A percentile compares a stretch with the other conserved stretches of the same genome.
phyloP scores from a whole-genome alignment of 2,113 vertebrate species.

The Platycercus adscitus region DNA sequence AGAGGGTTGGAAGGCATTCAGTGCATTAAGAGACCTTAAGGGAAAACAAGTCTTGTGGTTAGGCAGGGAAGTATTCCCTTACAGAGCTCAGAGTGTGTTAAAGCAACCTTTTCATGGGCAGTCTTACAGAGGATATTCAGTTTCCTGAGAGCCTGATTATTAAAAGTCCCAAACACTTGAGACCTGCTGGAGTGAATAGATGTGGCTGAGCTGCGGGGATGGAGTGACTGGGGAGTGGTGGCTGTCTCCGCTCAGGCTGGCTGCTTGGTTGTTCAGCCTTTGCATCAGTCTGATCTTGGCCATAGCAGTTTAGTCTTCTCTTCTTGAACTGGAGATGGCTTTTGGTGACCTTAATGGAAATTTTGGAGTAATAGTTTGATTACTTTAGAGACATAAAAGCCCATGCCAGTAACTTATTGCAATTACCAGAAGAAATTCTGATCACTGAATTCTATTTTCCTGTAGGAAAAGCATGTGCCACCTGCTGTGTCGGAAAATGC shows the following conservation, averaged over 20 bases:
- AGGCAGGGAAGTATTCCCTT: background rate
- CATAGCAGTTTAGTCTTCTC: background rate
- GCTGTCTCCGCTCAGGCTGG: too few species aligned
- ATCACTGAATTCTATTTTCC: background rate
- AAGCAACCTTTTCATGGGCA: background rate
- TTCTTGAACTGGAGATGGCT: background rate
- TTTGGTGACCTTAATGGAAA: background rate
- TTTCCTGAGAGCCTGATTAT: too few species aligned
- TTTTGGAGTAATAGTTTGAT: background rate
- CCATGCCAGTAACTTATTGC: background rate
- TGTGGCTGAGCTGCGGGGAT: background rate
- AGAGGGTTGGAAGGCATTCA: too few species aligned
- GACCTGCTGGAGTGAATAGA: background rate
- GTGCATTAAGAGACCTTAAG: too few species aligned
- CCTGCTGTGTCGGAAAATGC: conserved; percentile 12
- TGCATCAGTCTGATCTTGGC: background rate
- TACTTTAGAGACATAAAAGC: background rate
- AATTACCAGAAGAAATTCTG: conserved; percentile 54
- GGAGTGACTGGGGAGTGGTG: too few species aligned
- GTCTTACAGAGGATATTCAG: too few species aligned
- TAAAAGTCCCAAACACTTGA: background rate
- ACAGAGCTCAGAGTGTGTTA: background rate
- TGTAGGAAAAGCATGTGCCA: conserved; percentile 14
- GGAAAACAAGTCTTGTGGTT: too few species aligned
- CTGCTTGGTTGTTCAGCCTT: background rate